Base-by-base conservation (phyloP, 2,113 vertebrate genomes). In the Sula dactylatra region DNA sequence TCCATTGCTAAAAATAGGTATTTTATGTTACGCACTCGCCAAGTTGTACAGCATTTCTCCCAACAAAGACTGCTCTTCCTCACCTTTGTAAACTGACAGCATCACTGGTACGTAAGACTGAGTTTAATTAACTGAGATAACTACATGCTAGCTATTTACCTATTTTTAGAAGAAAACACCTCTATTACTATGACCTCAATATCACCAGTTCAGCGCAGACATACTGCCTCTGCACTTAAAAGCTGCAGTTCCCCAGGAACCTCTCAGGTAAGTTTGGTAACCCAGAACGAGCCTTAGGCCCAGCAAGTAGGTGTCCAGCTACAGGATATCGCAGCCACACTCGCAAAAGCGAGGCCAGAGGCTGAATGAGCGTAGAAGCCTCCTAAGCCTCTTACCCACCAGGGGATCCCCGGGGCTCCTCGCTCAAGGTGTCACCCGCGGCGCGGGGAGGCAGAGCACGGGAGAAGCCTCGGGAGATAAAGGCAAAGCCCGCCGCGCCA, bases 1-100 rank as follows among this genome's bases (percentile, higher is more conserved):
- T 99, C 98, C 98, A 99, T 99, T 74, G 94, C 98, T 99, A 84
- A 45, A 93, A 91, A 67, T 4, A 91, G 9, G 16, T 0, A 9
- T 2, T 27, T 61, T 26, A 13, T 1, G 22, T 91, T 29, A 95
- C 0, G 4, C 10, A 29, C 5, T 12, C 2, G 2, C 22, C 36
- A 47, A 45, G 15, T 49, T 24, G 29, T 1, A 45, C 34, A 27
- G 16, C 2, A 2, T 32, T 74, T 47, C 52, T 59, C 20, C 11
- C 56, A 29, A 7, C 15, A 77, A 49, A 56, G 0, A 8, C 19
- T 3, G 4, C 8, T 17, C 66, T 29, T 9, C 12, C 58, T 18
- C 70, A 16, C 18, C 40, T 81, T 1, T 27, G 11, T 9, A 44
- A 88, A 55, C 8, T 0, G 2, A n/a, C 13, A 56, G 5, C 13